phyloP scores from a whole-genome alignment of 1,140 invertebrate genomes.

The Mesaphorura yosii region DNA sequence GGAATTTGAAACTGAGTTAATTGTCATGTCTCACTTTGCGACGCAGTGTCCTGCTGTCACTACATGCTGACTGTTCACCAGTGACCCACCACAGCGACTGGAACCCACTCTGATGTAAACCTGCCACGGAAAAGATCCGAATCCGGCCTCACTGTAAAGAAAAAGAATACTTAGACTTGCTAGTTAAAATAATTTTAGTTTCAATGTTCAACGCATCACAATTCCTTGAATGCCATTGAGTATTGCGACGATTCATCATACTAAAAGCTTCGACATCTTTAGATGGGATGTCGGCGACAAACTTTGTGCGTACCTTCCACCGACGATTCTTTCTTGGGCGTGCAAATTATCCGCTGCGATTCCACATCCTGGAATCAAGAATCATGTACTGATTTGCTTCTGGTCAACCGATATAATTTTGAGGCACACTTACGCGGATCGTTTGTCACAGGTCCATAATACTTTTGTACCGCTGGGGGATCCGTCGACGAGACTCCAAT shows the following conservation, averaged over 20 bases:
- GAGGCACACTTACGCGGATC: conserved; percentile 36
- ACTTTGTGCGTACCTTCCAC: too few species aligned
- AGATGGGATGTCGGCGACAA: too few species aligned
- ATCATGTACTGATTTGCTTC: conserved; percentile 7
- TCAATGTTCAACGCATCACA: too few species aligned
- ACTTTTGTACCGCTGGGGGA: conserved; percentile 36
- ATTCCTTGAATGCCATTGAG: too few species aligned
- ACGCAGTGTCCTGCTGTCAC: conserved; percentile 95
- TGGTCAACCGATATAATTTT: not conserved
- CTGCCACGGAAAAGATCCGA: conserved; percentile 91
- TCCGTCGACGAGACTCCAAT: conserved; percentile 32
- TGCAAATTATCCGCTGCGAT: conserved; percentile 61
- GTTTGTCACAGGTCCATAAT: conserved; percentile 44
- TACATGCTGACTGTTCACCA: conserved; percentile 82
- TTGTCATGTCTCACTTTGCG: conserved; percentile 48
- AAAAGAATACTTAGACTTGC: not conserved
- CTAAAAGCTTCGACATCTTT: too few species aligned
- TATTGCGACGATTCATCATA: too few species aligned
- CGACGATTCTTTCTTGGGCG: conserved; percentile 78
- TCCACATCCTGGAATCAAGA: conserved; percentile 55
- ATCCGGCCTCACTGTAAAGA: conserved; percentile 36
- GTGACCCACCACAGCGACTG: conserved; percentile 83
- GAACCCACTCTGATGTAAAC: conserved; percentile 81
- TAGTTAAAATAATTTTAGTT: conserved; percentile 46
- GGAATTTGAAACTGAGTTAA: not conserved